Percentiles rank a stretch among this genome's conserved stretches.
Conservation (phyloP, 1,140 invertebrate genomes). For the Ridgeia piscesae region DNA sequence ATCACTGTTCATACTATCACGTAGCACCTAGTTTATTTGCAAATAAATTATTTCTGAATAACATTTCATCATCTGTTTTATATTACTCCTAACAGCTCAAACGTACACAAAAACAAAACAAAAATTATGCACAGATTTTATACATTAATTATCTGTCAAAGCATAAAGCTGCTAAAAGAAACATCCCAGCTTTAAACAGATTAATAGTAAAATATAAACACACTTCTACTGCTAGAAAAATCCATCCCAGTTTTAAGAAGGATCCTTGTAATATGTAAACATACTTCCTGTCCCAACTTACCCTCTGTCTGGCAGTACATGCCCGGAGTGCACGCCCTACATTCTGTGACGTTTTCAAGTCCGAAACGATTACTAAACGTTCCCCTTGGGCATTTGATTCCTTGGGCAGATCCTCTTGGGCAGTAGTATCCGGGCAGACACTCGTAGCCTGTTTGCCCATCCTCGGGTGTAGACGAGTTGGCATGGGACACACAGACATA, state of each 20-base stretch:
- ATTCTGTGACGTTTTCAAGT: slow-evolving; percentile 45
- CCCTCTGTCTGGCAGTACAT: slow-evolving; percentile 46
- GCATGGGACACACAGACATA: slow-evolving; percentile 48
- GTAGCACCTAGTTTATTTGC: too few species aligned
- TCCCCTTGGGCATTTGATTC: slow-evolving; percentile 52
- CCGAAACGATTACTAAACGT: slow-evolving; percentile 46
- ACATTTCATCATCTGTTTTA: not conserved
- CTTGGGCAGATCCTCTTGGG: slow-evolving; percentile 50
- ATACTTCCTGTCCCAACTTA: slow-evolving; percentile 27
- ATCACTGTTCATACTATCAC: too few species aligned
- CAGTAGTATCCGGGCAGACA: slow-evolving; percentile 49
- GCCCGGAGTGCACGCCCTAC: slow-evolving; percentile 45
- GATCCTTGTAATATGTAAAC: too few species aligned
- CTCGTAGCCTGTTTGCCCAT: slow-evolving; percentile 44
- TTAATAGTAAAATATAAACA: too few species aligned
- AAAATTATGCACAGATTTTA: not conserved
- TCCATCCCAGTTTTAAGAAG: too few species aligned
- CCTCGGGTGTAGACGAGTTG: slow-evolving; percentile 39
- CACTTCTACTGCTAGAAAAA: too few species aligned
- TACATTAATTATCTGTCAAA: too few species aligned
- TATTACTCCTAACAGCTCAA: not conserved
- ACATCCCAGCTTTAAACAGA: too few species aligned
- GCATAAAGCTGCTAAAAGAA: too few species aligned
- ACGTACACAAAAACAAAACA: not conserved
- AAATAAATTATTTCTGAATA: not conserved